These are phyloP conservation scores for Zaprionus taronus DNA, from an alignment of 1,140 invertebrate species.

Conservation along the genomic window DNA sequence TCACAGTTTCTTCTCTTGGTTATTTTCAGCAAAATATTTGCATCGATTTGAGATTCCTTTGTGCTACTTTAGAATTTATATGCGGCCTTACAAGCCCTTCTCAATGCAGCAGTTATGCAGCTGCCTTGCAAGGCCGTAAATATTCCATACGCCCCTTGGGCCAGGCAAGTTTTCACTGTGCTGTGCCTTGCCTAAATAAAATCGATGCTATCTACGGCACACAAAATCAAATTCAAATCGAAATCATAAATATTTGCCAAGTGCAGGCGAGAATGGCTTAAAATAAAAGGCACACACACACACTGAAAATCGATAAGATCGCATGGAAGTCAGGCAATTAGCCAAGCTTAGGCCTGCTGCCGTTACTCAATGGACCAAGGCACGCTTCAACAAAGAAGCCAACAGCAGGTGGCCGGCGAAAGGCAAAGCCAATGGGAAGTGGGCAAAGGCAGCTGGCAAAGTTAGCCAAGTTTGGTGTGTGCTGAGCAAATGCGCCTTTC, in stretches of 20 bases:
- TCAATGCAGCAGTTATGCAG: background rate
- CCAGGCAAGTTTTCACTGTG: background rate
- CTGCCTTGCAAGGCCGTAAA: background rate
- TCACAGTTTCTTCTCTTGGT: background rate
- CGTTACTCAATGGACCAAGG: slow-evolving; percentile 8
- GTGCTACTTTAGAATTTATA: background rate
- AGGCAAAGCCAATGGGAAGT: slow-evolving; percentile 15
- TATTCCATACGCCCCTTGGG: background rate
- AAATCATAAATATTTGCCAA: slow-evolving; percentile 66
- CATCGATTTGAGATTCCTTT: background rate
- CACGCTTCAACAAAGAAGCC: slow-evolving; percentile 15
- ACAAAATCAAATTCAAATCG: slow-evolving; percentile 20
- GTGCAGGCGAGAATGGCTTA: slow-evolving; percentile 32
- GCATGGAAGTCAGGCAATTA: slow-evolving; percentile 58
- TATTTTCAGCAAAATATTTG: background rate
- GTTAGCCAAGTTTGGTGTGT: slow-evolving; percentile 22
- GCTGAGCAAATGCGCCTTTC: slow-evolving; percentile 6
- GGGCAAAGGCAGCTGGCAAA: slow-evolving; percentile 15
- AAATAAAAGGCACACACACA: slow-evolving; percentile 31
- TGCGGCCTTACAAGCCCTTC: background rate
- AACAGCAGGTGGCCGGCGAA: slow-evolving; percentile 22
- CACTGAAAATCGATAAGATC: slow-evolving; percentile 51
- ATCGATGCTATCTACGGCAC: background rate
- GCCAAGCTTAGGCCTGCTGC: slow-evolving; percentile 37
- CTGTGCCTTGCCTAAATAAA: slow-evolving; percentile 5